Conservation (phyloP, 2,888 invertebrate species). For the Nemoura dubitans region DNA sequence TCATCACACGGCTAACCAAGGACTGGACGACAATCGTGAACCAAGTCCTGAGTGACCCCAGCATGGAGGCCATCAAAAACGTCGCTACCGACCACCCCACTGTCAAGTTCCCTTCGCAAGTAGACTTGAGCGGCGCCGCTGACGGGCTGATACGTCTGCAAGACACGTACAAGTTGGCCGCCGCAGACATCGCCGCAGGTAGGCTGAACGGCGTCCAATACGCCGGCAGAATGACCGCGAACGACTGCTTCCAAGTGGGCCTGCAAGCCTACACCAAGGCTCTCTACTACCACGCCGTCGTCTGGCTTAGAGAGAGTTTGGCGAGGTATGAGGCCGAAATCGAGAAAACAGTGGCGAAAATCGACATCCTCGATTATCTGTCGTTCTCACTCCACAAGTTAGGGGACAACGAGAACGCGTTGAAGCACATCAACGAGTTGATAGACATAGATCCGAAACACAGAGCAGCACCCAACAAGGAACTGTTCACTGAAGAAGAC, state of each 20-base stretch:
- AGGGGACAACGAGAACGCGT: not conserved
- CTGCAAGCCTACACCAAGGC: not conserved
- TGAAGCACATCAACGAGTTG: not conserved
- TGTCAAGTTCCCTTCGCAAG: not conserved
- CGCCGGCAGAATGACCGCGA: slow-evolving; percentile 54
- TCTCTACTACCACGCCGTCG: not conserved
- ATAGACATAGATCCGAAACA: not conserved
- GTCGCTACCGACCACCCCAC: not conserved
- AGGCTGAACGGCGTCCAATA: slow-evolving; percentile 55
- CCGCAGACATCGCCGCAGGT: slow-evolving; percentile 63
- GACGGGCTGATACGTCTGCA: slow-evolving; percentile 66
- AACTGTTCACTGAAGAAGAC: not conserved
- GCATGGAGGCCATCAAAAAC: not conserved
- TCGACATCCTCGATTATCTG: slow-evolving; percentile 17
- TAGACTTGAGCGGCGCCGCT: slow-evolving; percentile 60
- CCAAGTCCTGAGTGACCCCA: not conserved
- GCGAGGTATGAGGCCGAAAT: not conserved
- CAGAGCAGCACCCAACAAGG: not conserved
- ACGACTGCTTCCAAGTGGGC: not conserved
- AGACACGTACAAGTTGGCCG: slow-evolving; percentile 65
- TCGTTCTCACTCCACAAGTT: slow-evolving; percentile 7
- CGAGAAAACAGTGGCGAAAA: not conserved
- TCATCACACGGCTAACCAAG: not conserved
- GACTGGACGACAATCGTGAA: slow-evolving; percentile 12
- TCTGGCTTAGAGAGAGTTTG: not conserved